A percentile compares a stretch with the other conserved stretches of the same genome.
phyloP scores from a whole-genome alignment of 2,888 invertebrate genomes.

The Synergus umbraculus region DNA sequence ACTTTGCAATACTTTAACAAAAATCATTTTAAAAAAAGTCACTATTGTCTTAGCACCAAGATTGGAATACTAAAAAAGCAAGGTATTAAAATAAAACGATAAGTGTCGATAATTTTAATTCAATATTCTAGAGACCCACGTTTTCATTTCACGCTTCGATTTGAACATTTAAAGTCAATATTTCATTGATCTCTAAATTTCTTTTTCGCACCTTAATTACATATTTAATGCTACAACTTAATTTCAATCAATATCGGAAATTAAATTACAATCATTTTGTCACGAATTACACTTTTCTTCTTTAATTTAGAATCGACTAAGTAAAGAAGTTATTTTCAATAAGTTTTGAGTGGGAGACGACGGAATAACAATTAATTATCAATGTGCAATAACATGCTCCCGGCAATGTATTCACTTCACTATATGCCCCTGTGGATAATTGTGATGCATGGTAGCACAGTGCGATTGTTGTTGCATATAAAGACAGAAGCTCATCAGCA shows the following conservation, averaged over 20 bases:
- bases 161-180: background rate
- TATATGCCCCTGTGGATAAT: conserved; percentile 47
- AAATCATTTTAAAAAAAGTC: background rate
- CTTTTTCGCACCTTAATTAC: background rate
- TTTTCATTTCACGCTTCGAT: conserved; percentile 4
- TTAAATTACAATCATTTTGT: background rate
- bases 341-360: conserved; percentile 16
- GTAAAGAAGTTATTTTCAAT: background rate
- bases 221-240: background rate
- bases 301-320: background rate
- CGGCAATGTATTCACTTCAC: conserved; percentile 43
- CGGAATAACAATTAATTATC: conserved; percentile 53
- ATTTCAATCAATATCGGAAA: background rate
- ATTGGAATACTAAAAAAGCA: background rate
- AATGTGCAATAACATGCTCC: conserved; percentile 52
- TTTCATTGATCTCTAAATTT: background rate
- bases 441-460: conserved; percentile 44
- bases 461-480: conserved; percentile 47
- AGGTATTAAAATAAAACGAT: background rate
- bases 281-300: background rate
- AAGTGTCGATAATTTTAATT: background rate
- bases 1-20: too few relatives aligned
- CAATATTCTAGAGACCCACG: background rate
- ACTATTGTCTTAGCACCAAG: background rate
- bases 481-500: conserved; percentile 46